These are phyloP conservation scores for Lepidonotus clava DNA, from an alignment of 2,888 invertebrate genomes.

Conservation along the genomic window DNA sequence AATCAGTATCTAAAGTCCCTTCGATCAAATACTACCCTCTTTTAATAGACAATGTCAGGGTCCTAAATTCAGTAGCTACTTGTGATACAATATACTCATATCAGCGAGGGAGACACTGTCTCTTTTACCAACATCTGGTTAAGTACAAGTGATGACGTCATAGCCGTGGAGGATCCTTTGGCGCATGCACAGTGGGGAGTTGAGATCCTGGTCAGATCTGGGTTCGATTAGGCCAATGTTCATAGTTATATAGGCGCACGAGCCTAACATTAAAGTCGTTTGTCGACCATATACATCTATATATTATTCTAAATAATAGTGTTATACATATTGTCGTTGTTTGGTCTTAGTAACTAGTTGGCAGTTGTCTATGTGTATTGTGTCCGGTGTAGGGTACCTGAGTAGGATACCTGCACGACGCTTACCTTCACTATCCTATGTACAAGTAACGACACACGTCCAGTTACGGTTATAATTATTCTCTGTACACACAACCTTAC, in stretches of 20 bases:
- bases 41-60: no score
- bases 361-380: neutral
- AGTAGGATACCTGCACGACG: neutral
- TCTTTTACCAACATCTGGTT: neutral
- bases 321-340: no score
- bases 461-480: neutral
- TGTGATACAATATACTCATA: no score
- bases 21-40: no score
- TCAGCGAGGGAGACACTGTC: no score
- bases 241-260: no score
- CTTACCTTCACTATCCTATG: neutral
- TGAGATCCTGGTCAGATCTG: slow-evolving; percentile 28
- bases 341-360: neutral
- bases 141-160: slow-evolving; percentile 13
- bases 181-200: neutral
- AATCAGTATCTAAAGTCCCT: no score
- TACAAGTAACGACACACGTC: neutral
- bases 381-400: neutral
- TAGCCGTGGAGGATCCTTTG: neutral
- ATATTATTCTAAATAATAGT: no score
- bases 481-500: slow-evolving; percentile 3
- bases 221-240: neutral
- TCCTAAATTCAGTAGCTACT: no score
- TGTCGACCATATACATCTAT: no score
- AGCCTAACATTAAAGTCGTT: no score